Percentiles rank a stretch among this genome's conserved stretches.
phyloP scores from a whole-genome alignment of 2,113 vertebrate genomes.

The Macrotis lagotis region DNA sequence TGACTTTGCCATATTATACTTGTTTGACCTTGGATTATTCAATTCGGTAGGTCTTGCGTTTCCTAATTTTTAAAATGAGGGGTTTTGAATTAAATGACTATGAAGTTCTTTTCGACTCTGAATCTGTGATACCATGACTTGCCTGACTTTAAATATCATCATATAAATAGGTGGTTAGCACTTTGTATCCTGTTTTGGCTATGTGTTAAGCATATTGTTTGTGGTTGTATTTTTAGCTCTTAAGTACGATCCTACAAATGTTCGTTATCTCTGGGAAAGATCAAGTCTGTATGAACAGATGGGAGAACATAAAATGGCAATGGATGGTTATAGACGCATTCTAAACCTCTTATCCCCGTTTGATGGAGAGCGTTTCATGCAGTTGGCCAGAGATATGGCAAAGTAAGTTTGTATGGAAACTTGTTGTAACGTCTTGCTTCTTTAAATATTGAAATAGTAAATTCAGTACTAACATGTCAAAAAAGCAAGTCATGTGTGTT shows the following conservation, averaged over 20 bases:
- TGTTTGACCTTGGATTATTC: background rate
- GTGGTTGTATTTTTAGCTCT: slow-evolving; percentile 85
- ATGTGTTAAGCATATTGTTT: slow-evolving; percentile 10
- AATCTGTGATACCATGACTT: background rate
- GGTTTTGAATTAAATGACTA: background rate
- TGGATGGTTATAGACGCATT: slow-evolving; percentile 97
- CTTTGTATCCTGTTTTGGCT: background rate
- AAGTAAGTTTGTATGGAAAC: slow-evolving; percentile 85
- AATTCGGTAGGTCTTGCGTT: background rate
- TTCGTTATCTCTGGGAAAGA: slow-evolving; percentile 97
- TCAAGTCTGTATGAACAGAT: slow-evolving; percentile 95
- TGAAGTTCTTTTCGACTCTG: background rate
- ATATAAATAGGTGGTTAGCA: background rate
- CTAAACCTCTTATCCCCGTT: slow-evolving; percentile 92
- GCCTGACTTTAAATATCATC: background rate
- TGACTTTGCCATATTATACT: background rate
- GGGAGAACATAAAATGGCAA: slow-evolving; percentile 95
- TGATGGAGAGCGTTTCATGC: slow-evolving; percentile 97
- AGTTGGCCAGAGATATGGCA: slow-evolving; percentile 97
- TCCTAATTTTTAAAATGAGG: background rate
- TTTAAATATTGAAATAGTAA: background rate
- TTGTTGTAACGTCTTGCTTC: background rate
- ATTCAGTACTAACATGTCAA: slow-evolving; percentile 22
- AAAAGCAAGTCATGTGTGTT: slow-evolving; percentile 39
- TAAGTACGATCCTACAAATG: slow-evolving; percentile 94